These are phyloP conservation scores for Takifugu bimaculatus DNA, from an alignment of 2,113 vertebrate species.

Conservation along the genomic window DNA sequence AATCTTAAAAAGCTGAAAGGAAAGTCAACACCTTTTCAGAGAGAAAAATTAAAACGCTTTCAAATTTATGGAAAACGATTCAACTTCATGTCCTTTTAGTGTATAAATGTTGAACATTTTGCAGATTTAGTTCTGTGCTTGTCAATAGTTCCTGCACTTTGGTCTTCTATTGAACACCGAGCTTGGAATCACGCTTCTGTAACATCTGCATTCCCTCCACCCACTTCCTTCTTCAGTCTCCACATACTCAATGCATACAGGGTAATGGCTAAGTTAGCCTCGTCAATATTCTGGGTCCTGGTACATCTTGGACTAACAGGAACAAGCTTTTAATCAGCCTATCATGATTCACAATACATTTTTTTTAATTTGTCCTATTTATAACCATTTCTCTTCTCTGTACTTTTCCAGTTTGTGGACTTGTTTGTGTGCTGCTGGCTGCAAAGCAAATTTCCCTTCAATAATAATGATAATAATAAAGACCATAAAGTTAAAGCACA, in stretches of 20 bases:
- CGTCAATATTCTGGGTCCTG: conserved; percentile 22
- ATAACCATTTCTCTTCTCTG: conserved; percentile 22
- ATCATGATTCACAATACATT: conserved; percentile 15
- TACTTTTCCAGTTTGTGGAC: too few species aligned
- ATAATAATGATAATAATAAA: too few species aligned
- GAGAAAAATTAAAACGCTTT: too few species aligned
- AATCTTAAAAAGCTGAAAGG: too few species aligned
- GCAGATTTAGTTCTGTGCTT: background rate
- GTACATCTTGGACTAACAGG: conserved; percentile 43
- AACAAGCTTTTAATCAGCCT: conserved; percentile 23
- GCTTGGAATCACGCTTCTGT: conserved; percentile 42
- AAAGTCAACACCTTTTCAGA: too few species aligned
- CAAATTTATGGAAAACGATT: too few species aligned
- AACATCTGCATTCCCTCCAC: conserved; percentile 31
- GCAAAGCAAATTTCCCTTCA: too few species aligned
- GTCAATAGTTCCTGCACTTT: conserved; percentile 18
- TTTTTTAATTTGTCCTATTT: conserved; percentile 18
- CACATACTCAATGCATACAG: conserved; percentile 20
- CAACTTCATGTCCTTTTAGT: too few species aligned
- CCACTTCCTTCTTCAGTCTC: conserved; percentile 30
- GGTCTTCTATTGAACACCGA: conserved; percentile 33
- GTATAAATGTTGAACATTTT: too few species aligned
- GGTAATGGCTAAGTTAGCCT: conserved; percentile 37
- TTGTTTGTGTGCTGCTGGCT: too few species aligned
- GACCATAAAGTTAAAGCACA: too few species aligned